These are phyloP conservation scores for Podargus strigoides DNA, from an alignment of 2,797 vertebrate species.

Conservation along the genomic window DNA sequence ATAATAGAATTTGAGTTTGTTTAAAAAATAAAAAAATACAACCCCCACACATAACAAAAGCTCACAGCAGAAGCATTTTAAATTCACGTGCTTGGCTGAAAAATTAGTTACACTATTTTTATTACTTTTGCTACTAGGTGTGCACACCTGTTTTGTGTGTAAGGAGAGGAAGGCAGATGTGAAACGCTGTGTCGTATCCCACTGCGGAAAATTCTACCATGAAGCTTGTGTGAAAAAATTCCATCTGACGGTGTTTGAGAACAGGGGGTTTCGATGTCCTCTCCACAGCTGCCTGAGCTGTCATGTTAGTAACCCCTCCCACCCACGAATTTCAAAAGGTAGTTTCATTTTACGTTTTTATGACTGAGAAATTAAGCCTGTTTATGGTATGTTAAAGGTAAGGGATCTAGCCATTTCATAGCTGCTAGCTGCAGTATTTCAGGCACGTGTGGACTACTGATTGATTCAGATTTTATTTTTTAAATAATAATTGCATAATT, in stretches of 20 bases:
- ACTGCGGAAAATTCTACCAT: slow-evolving; percentile 96
- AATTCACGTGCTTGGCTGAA: neutral
- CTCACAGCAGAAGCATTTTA: neutral
- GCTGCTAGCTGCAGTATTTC: neutral
- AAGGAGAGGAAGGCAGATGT: slow-evolving; percentile 85
- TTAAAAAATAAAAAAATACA: neutral
- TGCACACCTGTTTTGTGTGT: slow-evolving; percentile 90
- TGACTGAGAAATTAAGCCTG: neutral
- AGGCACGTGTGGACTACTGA: neutral
- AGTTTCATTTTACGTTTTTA: neutral
- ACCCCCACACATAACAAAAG: neutral
- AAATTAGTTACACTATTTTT: neutral
- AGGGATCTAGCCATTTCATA: neutral
- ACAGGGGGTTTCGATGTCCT: slow-evolving; percentile 93
- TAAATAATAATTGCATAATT: neutral
- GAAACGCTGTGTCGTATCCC: slow-evolving; percentile 86
- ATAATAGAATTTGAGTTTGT: neutral
- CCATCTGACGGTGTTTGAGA: slow-evolving; percentile 87
- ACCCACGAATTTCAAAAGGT: slow-evolving; percentile 88
- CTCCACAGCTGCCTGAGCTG: slow-evolving; percentile 95
- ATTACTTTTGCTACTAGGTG: slow-evolving; percentile 69
- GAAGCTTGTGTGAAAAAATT: slow-evolving; percentile 87
- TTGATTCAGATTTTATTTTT: neutral
- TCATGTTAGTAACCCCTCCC: slow-evolving; percentile 82
- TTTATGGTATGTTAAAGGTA: neutral